Evolutionary conservation across 1,140 invertebrate species (phyloP).

Genomic region (Dendrolimus kikuchii): DNA sequence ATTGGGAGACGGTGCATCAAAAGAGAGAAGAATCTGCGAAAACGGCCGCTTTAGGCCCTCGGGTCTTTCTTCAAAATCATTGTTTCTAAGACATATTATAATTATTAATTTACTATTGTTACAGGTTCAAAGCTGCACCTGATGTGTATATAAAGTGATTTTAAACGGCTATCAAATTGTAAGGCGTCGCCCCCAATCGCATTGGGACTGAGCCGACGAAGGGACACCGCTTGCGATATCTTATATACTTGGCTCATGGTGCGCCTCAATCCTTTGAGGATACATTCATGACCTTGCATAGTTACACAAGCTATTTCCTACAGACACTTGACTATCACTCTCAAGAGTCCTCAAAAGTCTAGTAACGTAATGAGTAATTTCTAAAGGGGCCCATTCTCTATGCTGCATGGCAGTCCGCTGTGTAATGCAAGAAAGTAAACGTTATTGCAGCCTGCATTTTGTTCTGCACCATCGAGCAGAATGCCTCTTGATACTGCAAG

Average conservation of each 20-base stretch:
- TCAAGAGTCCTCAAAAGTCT: conserved; percentile 1
- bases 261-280: conserved; percentile 21
- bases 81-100: neutral
- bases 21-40: too few species aligned
- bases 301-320: conserved; percentile 4
- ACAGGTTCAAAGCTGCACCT: conserved; percentile 6
- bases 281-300: conserved; percentile 16
- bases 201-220: conserved; percentile 1
- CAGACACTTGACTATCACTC: conserved; percentile 14
- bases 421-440: too few species aligned
- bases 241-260: conserved; percentile 12
- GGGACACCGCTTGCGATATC: conserved; percentile 1
- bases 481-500: too few species aligned
- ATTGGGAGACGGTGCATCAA: too few species aligned
- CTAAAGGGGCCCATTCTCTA: neutral
- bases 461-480: too few species aligned
- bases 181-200: neutral
- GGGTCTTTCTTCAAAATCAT: too few species aligned
- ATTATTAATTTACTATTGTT: conserved; percentile 1
- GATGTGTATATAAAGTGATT: conserved; percentile 11
- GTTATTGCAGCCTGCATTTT: too few species aligned
- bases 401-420: too few species aligned
- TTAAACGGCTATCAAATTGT: conserved; percentile 4
- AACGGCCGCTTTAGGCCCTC: too few species aligned
- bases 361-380: conserved; percentile 1